A percentile compares a stretch with the other conserved stretches of the same genome.
Conservation (phyloP, 2,888 invertebrate species). For the Carcina quercana region DNA sequence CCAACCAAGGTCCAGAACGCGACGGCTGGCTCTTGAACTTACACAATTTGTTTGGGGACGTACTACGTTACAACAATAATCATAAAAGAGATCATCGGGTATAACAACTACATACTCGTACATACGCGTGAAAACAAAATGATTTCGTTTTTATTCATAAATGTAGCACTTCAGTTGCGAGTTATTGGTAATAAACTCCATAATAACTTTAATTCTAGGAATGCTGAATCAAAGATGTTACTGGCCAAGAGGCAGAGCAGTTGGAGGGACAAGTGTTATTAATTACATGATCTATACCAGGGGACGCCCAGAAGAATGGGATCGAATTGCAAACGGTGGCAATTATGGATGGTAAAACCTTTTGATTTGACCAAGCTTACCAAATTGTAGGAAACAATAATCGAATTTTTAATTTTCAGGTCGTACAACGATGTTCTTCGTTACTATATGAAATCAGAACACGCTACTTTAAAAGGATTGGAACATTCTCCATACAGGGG, state of each 20-base stretch:
- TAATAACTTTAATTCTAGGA: too few relatives aligned
- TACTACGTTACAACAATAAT: too few relatives aligned
- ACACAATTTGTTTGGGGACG: too few relatives aligned
- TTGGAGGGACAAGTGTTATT: conserved; percentile 87
- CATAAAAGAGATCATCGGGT: too few relatives aligned
- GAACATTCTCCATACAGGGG: conserved; percentile 66
- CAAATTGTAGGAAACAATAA: too few relatives aligned
- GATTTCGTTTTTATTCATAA: too few relatives aligned
- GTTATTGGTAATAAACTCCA: too few relatives aligned
- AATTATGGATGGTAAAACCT: conserved; percentile 81
- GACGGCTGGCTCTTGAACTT: too few relatives aligned
- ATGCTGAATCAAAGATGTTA: conserved; percentile 68
- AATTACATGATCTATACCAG: conserved; percentile 91
- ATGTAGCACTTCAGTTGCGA: too few relatives aligned
- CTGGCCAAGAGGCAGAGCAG: conserved; percentile 83
- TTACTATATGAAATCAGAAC: conserved; percentile 76
- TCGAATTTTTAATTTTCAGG: conserved; percentile 57
- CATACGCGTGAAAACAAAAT: too few relatives aligned
- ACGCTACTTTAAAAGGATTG: conserved; percentile 43
- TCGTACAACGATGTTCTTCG: conserved; percentile 72
- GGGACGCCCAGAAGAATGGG: conserved; percentile 81
- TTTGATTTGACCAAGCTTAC: conserved; percentile 1
- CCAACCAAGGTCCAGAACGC: too few relatives aligned
- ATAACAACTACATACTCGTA: too few relatives aligned
- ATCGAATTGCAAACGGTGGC: conserved; percentile 78